Evolutionary conservation across 2,113 vertebrate genomes (phyloP).

Genomic region (Ctenodactylus gundi): DNA sequence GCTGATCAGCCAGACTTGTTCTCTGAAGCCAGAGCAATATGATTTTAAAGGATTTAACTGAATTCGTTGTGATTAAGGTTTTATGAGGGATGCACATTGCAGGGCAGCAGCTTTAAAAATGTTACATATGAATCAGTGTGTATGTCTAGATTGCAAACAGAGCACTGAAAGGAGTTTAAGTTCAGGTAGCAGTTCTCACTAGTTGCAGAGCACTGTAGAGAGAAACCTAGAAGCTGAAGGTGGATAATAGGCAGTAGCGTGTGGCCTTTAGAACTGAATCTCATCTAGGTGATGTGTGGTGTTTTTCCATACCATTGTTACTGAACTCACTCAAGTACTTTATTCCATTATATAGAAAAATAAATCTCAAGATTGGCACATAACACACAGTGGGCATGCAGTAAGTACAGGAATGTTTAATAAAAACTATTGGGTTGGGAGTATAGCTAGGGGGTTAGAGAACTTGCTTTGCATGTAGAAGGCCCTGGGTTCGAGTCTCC

Average conservation of each 20-base stretch:
- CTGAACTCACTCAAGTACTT: not conserved
- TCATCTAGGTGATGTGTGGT: not conserved
- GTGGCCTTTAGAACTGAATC: not conserved
- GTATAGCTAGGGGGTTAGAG: too few species aligned
- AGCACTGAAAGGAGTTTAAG: constrained; percentile 9
- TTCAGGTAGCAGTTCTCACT: not conserved
- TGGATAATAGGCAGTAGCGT: not conserved
- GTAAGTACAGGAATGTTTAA: constrained; percentile 9
- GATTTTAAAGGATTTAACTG: constrained; percentile 51
- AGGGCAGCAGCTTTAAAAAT: constrained; percentile 41
- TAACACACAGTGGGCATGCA: not conserved
- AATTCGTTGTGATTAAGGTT: constrained; percentile 49
- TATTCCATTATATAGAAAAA: not conserved
- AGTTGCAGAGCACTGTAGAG: not conserved
- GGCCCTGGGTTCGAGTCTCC: too few species aligned
- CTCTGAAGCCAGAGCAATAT: constrained; percentile 26
- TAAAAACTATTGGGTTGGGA: constrained; percentile 37
- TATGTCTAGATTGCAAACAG: constrained; percentile 40
- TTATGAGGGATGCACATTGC: constrained; percentile 11
- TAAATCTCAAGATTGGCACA: constrained; percentile 26
- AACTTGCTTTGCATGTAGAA: too few species aligned
- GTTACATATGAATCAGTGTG: constrained; percentile 6
- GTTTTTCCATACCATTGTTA: constrained; percentile 15
- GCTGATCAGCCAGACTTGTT: constrained; percentile 27
- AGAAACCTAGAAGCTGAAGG: not conserved